Evolutionary conservation across 2,113 vertebrate species (phyloP).

Genomic region (cat (Felis catus)): DNA sequence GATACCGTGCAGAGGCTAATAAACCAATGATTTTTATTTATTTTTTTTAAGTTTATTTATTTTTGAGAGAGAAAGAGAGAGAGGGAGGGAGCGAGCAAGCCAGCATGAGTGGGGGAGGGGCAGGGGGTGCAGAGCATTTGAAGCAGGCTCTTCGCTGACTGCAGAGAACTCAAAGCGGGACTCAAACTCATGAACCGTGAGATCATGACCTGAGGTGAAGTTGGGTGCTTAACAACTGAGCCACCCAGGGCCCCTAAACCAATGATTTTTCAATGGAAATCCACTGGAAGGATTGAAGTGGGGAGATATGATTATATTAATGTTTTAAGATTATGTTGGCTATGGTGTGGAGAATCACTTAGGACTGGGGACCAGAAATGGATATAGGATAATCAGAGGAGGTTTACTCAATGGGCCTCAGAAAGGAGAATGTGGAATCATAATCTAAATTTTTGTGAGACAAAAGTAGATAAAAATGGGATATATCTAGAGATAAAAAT

Average conservation of each 20-base stretch:
- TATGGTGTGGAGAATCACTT: not conserved
- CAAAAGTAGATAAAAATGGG: not conserved
- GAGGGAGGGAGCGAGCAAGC: too few relatives aligned
- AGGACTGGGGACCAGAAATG: not conserved
- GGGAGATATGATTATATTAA: not conserved
- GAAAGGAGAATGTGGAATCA: not conserved
- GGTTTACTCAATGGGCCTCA: not conserved
- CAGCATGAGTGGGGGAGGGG: too few relatives aligned
- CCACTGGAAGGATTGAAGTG: not conserved
- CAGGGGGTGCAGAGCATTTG: too few relatives aligned
- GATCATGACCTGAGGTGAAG: too few relatives aligned
- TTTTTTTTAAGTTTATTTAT: too few relatives aligned
- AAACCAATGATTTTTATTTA: not conserved
- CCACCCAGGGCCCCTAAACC: not conserved
- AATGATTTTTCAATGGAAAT: not conserved
- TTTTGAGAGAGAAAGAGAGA: too few relatives aligned
- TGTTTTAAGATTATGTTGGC: not conserved
- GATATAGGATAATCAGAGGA: not conserved
- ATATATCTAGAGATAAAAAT: not conserved
- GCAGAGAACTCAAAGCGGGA: too few relatives aligned
- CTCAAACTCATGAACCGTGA: too few relatives aligned
- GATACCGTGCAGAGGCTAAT: not conserved
- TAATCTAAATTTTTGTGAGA: not conserved
- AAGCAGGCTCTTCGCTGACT: too few relatives aligned
- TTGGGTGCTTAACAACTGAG: too few relatives aligned